Evolutionary conservation across 2,797 vertebrate species (phyloP).

Genomic region (Molothrus aeneus): DNA sequence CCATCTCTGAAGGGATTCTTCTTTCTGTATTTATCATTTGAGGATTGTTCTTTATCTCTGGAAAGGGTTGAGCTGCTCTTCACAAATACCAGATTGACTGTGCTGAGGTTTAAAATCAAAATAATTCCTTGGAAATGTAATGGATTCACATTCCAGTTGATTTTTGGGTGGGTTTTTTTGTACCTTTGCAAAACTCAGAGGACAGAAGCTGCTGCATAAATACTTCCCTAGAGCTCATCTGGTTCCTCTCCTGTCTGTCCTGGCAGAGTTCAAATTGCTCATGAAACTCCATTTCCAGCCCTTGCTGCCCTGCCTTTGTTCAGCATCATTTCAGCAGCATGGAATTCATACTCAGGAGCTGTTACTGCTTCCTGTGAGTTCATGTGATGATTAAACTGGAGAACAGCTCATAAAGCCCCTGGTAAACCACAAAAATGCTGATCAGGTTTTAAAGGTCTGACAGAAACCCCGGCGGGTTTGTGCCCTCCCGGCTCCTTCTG

Average conservation of each 20-base stretch:
- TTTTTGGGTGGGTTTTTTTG: background rate
- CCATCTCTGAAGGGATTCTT: background rate
- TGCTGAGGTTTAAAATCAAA: background rate
- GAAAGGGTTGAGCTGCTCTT: background rate
- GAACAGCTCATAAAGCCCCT: background rate
- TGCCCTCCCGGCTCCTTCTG: background rate
- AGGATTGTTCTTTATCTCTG: background rate
- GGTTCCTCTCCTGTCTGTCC: background rate
- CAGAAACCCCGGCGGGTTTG: fast-evolving
- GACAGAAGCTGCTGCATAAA: background rate
- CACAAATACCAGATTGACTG: background rate
- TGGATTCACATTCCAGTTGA: fast-evolving
- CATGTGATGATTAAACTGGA: background rate
- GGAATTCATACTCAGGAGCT: background rate
- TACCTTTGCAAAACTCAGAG: background rate
- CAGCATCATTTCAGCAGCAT: background rate
- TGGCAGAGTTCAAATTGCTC: background rate
- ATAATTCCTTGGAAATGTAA: background rate
- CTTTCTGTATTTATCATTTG: background rate
- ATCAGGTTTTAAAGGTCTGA: background rate
- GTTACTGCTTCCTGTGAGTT: background rate
- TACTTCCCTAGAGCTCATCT: background rate
- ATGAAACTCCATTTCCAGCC: background rate
- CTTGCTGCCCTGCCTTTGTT: background rate
- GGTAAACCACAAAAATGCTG: slow-evolving; percentile 20